These are phyloP conservation scores for Mormyrus proboscirostris DNA, from an alignment of 2,797 vertebrate genomes.

Conservation along the genomic window DNA sequence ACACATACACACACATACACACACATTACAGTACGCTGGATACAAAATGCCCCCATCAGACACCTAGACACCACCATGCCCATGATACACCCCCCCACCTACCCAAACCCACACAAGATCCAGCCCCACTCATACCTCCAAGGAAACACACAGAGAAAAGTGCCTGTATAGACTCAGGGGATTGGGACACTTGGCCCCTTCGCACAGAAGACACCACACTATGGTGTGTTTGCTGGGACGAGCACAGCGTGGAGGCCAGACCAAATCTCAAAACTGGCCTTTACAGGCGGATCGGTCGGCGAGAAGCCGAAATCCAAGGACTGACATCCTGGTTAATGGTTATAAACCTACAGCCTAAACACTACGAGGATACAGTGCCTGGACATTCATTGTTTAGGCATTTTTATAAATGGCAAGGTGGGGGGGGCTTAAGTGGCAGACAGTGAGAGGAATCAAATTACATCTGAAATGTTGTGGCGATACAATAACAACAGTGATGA, in stretches of 20 bases:
- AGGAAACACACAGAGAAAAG: conserved; percentile 34
- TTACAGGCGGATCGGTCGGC: not conserved
- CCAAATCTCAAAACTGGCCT: not conserved
- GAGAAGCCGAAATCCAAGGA: not conserved
- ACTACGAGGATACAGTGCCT: not conserved
- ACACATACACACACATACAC: conserved; percentile 30
- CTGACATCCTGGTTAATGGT: not conserved
- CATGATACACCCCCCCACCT: not conserved
- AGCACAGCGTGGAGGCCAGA: not conserved
- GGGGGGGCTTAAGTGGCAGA: conserved; percentile 21
- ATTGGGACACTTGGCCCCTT: conserved; percentile 27
- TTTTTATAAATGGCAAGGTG: not conserved
- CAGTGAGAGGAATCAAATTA: conserved; percentile 20
- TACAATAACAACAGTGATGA: conserved; percentile 6
- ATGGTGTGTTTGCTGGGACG: not conserved
- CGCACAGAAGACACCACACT: not conserved
- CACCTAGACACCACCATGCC: conserved; percentile 13
- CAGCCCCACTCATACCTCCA: conserved; percentile 26
- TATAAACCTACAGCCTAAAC: not conserved
- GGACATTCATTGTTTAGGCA: not conserved
- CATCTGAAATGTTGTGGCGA: conserved; percentile 37
- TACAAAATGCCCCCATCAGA: conserved; percentile 32
- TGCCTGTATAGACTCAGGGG: conserved; percentile 36
- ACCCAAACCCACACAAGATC: not conserved
- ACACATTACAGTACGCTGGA: conserved; percentile 44